Base-by-base conservation (phyloP, 2,797 vertebrate genomes). In the Arctocebus calabarensis region DNA sequence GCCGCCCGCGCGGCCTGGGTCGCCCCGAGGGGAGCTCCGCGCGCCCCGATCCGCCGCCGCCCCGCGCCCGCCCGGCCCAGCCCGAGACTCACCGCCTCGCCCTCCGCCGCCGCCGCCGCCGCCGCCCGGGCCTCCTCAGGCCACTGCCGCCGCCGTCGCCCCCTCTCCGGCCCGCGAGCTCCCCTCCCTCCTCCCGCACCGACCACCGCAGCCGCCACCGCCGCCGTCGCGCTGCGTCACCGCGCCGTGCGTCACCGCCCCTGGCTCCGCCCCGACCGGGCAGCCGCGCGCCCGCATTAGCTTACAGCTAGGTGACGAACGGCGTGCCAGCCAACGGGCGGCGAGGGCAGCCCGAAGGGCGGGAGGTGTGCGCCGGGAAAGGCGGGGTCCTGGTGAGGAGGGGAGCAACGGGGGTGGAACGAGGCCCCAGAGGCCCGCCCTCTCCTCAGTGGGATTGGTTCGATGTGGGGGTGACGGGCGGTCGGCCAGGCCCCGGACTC, bases 221-320 rank as follows among this genome's bases (percentile, higher is more conserved):
- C 96, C 75, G 77, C 87, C 93, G 95, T 77, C 88, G 82, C 95
- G 95, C 94, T 97, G 91, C 96, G 95, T 97, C 98, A 97, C 97
- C 94, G 95, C 94, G 84, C 96, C 73, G 66, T 92, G 93, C 96
- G 94, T 95, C 91, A 91, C 95, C 82, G 78, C 88, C 93, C 94
- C 95, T 90, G 79, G 40, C 88, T 89, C 94, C 97, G 87, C 97
- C 94, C 92, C 61, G n/a, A 68, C 37, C 14, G 90, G 79, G 32
- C 61, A n/a, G 40, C 84, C 64, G 97, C 61, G 92, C 85, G 34
- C 82, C 77, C 7, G 62, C 74, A 96, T 92, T 96, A 92, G 92
- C 86, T 83, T 64, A 79, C 57, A 59, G 83, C 87, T 22, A 11
- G 68, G 79, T 91, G 97, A 97, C 88, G 92, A 92, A 59, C 93